Conservation (phyloP, 1,140 invertebrate genomes). For the Drosophila malerkotliana region DNA sequence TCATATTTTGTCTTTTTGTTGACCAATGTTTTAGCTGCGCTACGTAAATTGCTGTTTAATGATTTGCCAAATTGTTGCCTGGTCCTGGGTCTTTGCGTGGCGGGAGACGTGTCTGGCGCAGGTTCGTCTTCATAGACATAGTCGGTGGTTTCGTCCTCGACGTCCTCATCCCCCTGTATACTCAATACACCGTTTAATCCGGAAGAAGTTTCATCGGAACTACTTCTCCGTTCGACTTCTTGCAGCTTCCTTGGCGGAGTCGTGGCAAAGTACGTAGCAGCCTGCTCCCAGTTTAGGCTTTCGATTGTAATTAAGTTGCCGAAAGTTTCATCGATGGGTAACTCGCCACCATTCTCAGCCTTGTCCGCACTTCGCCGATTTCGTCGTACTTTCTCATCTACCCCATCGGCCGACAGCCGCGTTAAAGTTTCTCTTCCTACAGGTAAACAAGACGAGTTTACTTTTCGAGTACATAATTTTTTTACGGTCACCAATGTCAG, state of each 20-base stretch:
- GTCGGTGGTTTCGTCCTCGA: conserved; percentile 44
- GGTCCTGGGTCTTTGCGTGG: conserved; percentile 24
- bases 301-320: conserved; percentile 79
- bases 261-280: conserved; percentile 21
- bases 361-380: conserved; percentile 70
- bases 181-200: conserved; percentile 68
- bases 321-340: conserved; percentile 61
- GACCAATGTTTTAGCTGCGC: conserved; percentile 64
- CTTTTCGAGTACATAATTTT: not conserved
- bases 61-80: conserved; percentile 79
- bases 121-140: conserved; percentile 61
- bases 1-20: conserved; percentile 40
- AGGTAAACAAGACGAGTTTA: conserved; percentile 33
- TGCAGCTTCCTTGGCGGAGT: conserved; percentile 4
- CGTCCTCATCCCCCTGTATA: conserved; percentile 13
- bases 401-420: conserved; percentile 42
- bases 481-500: not conserved
- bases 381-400: conserved; percentile 24
- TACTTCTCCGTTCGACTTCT: conserved; percentile 38
- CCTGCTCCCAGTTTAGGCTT: conserved; percentile 33
- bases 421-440: conserved; percentile 56
- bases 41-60: conserved; percentile 80
- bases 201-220: conserved; percentile 65
- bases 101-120: conserved; percentile 2
- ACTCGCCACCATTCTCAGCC: conserved; percentile 19